phyloP scores from a whole-genome alignment of 2,113 vertebrate genomes.

The Passer domesticus region DNA sequence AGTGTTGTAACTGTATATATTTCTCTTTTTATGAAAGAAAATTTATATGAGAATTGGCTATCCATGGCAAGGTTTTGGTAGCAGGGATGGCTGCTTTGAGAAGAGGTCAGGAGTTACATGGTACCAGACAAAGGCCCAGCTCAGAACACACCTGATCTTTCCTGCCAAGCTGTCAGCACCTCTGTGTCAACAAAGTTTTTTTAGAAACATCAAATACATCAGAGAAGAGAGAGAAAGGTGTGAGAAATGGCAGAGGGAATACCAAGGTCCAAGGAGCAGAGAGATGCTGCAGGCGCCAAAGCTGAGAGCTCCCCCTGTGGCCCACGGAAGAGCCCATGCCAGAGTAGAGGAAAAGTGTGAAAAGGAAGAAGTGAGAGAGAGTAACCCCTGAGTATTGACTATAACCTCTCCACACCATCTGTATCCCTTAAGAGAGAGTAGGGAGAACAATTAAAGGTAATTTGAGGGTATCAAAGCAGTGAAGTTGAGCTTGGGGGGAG shows the following conservation, averaged over 20 bases:
- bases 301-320: neutral
- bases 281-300: neutral
- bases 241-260: neutral
- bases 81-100: neutral
- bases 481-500: neutral
- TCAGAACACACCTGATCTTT: neutral
- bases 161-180: neutral
- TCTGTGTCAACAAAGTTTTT: neutral
- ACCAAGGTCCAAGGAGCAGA: neutral
- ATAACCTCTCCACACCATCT: neutral
- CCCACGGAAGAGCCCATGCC: no score
- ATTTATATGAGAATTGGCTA: neutral
- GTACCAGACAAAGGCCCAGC: neutral
- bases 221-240: neutral
- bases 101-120: accelerated
- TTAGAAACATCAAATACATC: neutral
- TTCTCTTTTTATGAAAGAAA: neutral
- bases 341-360: neutral
- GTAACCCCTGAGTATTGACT: neutral
- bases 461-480: neutral
- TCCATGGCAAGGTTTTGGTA: neutral
- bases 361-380: neutral
- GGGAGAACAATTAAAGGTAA: neutral
- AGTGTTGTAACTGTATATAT: neutral
- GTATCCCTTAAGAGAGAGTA: neutral